Conservation (phyloP, 2,888 invertebrate genomes). For the Pollenia angustigena region DNA sequence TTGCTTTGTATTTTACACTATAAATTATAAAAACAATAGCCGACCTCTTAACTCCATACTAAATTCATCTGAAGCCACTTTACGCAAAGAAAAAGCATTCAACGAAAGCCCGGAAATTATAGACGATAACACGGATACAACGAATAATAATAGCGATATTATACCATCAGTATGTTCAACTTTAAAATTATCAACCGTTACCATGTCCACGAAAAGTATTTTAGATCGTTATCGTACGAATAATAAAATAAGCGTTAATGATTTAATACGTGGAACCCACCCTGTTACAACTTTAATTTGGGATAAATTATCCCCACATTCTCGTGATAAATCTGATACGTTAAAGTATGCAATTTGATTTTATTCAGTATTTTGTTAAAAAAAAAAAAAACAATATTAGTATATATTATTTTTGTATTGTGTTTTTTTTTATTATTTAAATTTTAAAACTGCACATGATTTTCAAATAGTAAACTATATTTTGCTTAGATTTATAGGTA, state of each 20-base stretch:
- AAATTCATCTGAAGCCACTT: slow-evolving; percentile 43
- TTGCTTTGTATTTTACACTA: slow-evolving; percentile 49
- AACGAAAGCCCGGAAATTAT: slow-evolving; percentile 42
- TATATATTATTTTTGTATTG: slow-evolving; percentile 6
- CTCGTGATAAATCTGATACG: slow-evolving; percentile 82
- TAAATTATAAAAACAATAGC: slow-evolving; percentile 57
- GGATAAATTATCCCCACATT: slow-evolving; percentile 76
- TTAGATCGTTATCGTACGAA: slow-evolving; percentile 77
- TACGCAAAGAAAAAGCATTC: slow-evolving; percentile 45
- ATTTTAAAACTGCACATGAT: slow-evolving; percentile 18
- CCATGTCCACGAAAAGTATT: slow-evolving; percentile 79
- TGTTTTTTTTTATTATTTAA: slow-evolving; percentile 16
- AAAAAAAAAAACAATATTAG: slow-evolving; percentile 1
- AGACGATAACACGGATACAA: slow-evolving; percentile 51
- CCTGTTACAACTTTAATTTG: slow-evolving; percentile 58
- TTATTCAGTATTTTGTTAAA: slow-evolving; percentile 54
- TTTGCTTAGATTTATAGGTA: too few species aligned
- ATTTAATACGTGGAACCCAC: slow-evolving; percentile 79
- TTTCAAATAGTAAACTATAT: slow-evolving; percentile 1
- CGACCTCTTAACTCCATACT: slow-evolving; percentile 50
- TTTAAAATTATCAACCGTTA: slow-evolving; percentile 70
- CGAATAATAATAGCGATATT: slow-evolving; percentile 6
- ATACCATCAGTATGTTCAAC: slow-evolving; percentile 75
- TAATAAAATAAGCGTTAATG: slow-evolving; percentile 74
- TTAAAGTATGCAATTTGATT: slow-evolving; percentile 81